A percentile compares a stretch with the other conserved stretches of the same genome.
These are phyloP conservation scores for Brachypteracias leptosomus DNA, from an alignment of 2,113 vertebrate species.

Conservation along the genomic window DNA sequence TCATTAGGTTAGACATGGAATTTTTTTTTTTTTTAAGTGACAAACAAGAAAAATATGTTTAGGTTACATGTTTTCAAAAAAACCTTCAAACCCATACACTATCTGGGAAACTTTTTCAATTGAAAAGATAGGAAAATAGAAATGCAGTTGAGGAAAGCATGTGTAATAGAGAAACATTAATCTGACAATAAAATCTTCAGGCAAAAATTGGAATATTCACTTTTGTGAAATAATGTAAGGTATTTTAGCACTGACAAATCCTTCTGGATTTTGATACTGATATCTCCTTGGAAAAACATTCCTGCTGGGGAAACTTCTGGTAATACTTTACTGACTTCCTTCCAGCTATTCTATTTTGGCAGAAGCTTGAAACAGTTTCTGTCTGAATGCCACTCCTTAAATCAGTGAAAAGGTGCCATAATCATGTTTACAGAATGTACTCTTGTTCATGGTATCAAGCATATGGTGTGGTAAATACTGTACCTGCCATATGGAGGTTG, in stretches of 20 bases:
- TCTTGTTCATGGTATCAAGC: neutral
- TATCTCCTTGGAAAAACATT: neutral
- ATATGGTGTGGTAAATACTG: neutral
- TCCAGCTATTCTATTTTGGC: neutral
- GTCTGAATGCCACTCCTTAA: neutral
- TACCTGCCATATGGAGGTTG: constrained; percentile 20
- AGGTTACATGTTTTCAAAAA: neutral
- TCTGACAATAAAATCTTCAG: neutral
- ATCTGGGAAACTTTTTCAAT: neutral
- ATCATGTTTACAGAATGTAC: constrained; percentile 29
- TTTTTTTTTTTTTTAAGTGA: neutral
- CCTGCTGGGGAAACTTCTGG: neutral
- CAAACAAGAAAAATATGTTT: neutral
- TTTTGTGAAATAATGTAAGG: neutral
- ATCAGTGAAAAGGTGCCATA: neutral
- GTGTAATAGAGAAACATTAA: neutral
- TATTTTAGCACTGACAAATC: neutral
- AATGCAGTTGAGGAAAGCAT: neutral
- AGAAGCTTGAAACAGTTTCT: constrained; percentile 25
- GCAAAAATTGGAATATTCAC: neutral
- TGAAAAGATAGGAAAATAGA: neutral
- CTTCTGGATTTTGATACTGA: neutral
- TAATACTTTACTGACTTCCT: constrained; percentile 21
- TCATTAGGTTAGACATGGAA: neutral
- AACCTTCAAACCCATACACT: neutral